phyloP scores from a whole-genome alignment of 2,113 vertebrate species.

The Cryptotis parvus region DNA sequence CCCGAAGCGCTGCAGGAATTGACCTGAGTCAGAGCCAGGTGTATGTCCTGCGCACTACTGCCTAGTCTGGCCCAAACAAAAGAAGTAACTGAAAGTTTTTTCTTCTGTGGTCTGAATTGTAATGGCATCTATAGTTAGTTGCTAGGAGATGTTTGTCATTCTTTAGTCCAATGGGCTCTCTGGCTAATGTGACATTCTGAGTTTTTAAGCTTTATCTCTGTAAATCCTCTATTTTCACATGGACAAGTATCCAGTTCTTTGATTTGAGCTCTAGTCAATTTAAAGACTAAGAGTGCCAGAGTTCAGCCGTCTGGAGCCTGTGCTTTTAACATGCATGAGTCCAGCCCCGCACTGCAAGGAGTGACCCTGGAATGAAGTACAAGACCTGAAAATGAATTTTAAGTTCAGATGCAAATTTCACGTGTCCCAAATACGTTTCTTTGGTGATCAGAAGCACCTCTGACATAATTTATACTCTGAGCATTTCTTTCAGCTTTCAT shows the following conservation, averaged over 20 bases:
- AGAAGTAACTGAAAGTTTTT: background rate
- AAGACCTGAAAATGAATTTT: background rate
- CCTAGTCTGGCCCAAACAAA: too few relatives aligned
- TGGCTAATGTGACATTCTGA: slow-evolving; percentile 68
- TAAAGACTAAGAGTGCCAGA: too few relatives aligned
- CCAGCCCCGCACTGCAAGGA: too few relatives aligned
- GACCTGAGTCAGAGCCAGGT: too few relatives aligned
- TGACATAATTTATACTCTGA: slow-evolving; percentile 7
- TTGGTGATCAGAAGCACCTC: slow-evolving; percentile 14
- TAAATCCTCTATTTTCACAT: slow-evolving; percentile 51
- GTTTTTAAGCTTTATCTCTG: slow-evolving; percentile 51
- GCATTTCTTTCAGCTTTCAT: too few relatives aligned
- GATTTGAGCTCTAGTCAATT: slow-evolving; percentile 1
- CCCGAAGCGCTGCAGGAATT: too few relatives aligned
- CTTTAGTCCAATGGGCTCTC: slow-evolving; percentile 41
- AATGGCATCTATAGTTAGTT: slow-evolving; percentile 45
- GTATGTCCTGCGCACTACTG: too few relatives aligned
- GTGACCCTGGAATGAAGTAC: too few relatives aligned
- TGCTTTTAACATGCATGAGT: too few relatives aligned
- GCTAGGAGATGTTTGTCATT: slow-evolving; percentile 9
- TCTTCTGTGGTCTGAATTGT: slow-evolving; percentile 34
- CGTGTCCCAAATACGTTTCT: too few relatives aligned
- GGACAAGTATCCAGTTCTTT: slow-evolving; percentile 52
- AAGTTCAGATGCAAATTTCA: slow-evolving; percentile 27
- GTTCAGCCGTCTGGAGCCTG: too few relatives aligned